Evolutionary conservation across 2,113 vertebrate genomes (phyloP).

Genomic region (Tetraodon nigroviridis): DNA sequence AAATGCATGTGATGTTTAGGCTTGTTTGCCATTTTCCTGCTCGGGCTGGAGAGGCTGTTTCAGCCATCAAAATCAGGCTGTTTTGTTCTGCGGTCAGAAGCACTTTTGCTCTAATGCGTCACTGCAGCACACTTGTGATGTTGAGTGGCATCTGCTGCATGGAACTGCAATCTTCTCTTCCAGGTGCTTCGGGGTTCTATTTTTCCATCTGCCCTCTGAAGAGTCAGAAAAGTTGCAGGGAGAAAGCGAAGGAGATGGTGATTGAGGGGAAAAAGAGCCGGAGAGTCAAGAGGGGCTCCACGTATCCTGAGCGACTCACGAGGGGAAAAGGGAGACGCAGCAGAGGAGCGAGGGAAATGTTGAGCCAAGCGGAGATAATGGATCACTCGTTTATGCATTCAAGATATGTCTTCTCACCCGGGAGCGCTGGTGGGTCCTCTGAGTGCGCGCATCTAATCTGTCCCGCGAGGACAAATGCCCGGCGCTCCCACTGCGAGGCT

Average conservation of each 20-base stretch:
- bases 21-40: too few species aligned
- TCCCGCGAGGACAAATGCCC: conserved; percentile 55
- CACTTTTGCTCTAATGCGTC: not conserved
- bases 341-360: conserved; percentile 30
- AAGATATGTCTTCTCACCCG: conserved; percentile 43
- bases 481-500: conserved; percentile 42
- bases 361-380: conserved; percentile 30
- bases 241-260: conserved; percentile 40
- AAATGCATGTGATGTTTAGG: not conserved
- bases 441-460: conserved; percentile 43
- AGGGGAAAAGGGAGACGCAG: conserved; percentile 4
- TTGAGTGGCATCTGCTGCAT: conserved; percentile 10
- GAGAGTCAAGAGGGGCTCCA: conserved; percentile 32
- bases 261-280: conserved; percentile 16
- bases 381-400: conserved; percentile 59
- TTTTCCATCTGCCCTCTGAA: conserved; percentile 41
- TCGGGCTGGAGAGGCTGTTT: too few species aligned
- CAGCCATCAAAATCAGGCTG: too few species aligned
- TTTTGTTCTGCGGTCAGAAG: not conserved
- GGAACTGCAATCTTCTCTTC: conserved; percentile 19
- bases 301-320: conserved; percentile 27
- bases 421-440: conserved; percentile 46
- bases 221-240: conserved; percentile 32
- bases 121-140: not conserved
- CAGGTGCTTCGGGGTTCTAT: conserved; percentile 19